These are phyloP conservation scores for Ormyrus nitidulus DNA, from an alignment of 2,888 invertebrate species.

Conservation along the genomic window DNA sequence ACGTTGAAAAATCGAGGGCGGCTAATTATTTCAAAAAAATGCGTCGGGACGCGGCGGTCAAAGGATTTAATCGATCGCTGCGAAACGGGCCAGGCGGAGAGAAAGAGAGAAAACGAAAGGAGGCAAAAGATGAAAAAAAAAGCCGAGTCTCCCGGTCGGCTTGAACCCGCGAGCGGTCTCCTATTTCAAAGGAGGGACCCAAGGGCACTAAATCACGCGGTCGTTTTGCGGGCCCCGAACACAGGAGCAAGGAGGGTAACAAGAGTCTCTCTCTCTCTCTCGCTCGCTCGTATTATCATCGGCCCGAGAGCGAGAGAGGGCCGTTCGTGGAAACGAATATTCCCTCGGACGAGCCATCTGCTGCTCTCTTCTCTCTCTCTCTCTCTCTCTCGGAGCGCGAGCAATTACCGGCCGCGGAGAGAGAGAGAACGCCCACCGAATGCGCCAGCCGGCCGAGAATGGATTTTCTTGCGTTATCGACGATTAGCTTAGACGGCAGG, in stretches of 20 bases:
- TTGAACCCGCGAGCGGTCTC: slow-evolving; percentile 15
- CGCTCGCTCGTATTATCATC: slow-evolving; percentile 25
- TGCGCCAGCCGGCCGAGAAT: background rate
- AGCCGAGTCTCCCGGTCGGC: background rate
- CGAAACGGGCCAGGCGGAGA: background rate
- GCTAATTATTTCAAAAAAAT: too few relatives aligned
- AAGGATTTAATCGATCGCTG: too few relatives aligned
- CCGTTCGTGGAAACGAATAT: slow-evolving; percentile 27
- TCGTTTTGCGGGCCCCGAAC: slow-evolving; percentile 30
- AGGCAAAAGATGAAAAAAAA: background rate
- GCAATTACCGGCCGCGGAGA: slow-evolving; percentile 13
- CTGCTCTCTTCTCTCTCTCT: background rate
- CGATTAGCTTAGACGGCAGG: too few relatives aligned
- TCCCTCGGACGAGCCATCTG: slow-evolving; percentile 27
- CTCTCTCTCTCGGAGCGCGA: background rate
- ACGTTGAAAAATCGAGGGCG: too few relatives aligned
- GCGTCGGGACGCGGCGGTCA: too few relatives aligned
- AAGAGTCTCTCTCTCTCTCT: slow-evolving; percentile 9
- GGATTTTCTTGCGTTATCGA: too few relatives aligned
- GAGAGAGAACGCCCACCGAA: slow-evolving; percentile 14
- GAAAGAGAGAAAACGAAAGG: background rate
- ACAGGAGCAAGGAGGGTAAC: slow-evolving; percentile 19
- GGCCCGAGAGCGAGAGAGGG: background rate
- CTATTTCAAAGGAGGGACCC: slow-evolving; percentile 43
- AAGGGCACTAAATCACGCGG: slow-evolving; percentile 45